These are phyloP conservation scores for Crematogaster levior DNA, from an alignment of 2,888 invertebrate genomes.

Conservation along the genomic window DNA sequence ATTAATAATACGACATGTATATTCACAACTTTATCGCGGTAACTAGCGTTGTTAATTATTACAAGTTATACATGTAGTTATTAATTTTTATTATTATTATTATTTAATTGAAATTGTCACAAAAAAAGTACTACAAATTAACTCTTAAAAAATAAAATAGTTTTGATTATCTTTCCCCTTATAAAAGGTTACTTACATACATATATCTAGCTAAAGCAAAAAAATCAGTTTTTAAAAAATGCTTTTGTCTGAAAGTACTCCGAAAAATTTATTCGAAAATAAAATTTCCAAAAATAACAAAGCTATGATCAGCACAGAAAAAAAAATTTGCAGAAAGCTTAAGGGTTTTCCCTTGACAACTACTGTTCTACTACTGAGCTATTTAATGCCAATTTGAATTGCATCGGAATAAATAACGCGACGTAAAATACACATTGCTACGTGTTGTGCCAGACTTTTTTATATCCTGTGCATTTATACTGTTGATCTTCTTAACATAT, in stretches of 20 bases:
- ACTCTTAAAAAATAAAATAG: background rate
- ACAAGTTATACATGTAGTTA: background rate
- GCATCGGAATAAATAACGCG: constrained; percentile 28
- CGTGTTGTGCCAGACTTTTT: background rate
- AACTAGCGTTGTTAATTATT: constrained; percentile 20
- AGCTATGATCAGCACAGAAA: background rate
- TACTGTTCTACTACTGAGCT: background rate
- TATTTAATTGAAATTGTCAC: background rate
- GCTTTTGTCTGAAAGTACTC: background rate
- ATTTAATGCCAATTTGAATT: constrained; percentile 33
- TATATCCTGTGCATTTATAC: constrained; percentile 44
- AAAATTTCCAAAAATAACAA: background rate
- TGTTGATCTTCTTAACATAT: constrained; percentile 41
- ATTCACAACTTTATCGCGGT: background rate
- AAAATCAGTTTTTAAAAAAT: background rate
- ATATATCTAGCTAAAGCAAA: background rate
- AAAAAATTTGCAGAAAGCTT: background rate
- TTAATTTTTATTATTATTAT: background rate
- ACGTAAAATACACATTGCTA: constrained; percentile 6
- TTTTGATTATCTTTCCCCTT: background rate
- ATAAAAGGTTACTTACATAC: background rate
- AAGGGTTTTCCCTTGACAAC: background rate
- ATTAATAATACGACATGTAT: constrained; percentile 15
- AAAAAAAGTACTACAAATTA: background rate
- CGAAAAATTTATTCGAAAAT: background rate